These are phyloP conservation scores for Smithornis capensis DNA, from an alignment of 2,113 vertebrate species.

Conservation along the genomic window DNA sequence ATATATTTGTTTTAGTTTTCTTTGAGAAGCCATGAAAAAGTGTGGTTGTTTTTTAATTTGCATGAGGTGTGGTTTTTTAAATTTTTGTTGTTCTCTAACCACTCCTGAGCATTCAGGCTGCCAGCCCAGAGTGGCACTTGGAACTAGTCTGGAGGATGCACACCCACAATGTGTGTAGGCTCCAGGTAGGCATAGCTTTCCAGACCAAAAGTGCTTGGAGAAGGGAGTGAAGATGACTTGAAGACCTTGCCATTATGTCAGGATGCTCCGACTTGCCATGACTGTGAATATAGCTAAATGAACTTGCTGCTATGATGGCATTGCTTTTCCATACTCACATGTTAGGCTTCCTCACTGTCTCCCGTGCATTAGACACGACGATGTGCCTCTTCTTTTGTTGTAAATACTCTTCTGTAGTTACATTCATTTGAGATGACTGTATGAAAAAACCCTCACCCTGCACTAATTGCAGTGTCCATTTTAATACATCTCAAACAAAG, in stretches of 20 bases:
- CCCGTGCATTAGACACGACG: background rate
- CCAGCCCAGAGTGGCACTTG: accelerated
- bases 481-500: background rate
- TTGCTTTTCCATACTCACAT: background rate
- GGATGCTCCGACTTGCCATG: background rate
- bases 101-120: background rate
- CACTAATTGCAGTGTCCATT: background rate
- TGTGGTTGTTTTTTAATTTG: background rate
- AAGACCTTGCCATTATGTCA: background rate
- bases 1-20: background rate
- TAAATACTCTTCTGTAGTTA: background rate
- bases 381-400: background rate
- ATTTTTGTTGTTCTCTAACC: background rate
- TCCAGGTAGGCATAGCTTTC: background rate
- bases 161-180: accelerated
- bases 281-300: background rate
- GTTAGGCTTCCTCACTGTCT: background rate
- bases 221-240: background rate
- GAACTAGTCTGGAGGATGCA: background rate
- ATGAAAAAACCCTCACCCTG: background rate
- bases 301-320: background rate
- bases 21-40: background rate
- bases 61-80: background rate
- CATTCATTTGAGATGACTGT: background rate
- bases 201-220: background rate